Evolutionary conservation across 2,113 vertebrate species (phyloP).

Genomic region (Petromus typicus): DNA sequence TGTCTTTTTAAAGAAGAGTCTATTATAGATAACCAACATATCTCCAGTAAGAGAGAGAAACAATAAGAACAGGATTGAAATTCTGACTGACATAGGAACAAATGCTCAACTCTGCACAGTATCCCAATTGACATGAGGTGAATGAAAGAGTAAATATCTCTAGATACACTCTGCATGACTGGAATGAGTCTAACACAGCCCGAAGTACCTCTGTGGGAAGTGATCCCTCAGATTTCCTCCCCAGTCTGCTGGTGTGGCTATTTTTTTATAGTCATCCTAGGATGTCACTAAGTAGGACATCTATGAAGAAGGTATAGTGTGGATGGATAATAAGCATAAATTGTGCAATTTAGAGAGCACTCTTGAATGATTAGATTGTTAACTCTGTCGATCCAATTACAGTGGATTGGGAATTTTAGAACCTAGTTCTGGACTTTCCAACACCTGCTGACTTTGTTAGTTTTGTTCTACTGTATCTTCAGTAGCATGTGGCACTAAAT

Average conservation of each 20-base stretch:
- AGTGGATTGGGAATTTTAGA: neutral
- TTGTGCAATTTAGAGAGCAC: neutral
- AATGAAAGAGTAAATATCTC: neutral
- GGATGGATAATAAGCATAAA: neutral
- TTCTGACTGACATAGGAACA: neutral
- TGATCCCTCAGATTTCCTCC: conserved; percentile 3
- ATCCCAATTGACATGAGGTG: neutral
- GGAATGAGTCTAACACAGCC: neutral
- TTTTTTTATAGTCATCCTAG: neutral
- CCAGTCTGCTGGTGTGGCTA: neutral
- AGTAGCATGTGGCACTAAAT: neutral
- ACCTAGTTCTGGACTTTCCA: neutral
- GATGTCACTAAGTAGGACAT: neutral
- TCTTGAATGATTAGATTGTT: neutral
- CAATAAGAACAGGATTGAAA: neutral
- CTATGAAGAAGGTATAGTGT: neutral
- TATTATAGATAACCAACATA: neutral
- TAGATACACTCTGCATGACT: neutral
- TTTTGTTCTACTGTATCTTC: neutral
- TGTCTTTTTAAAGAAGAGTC: neutral
- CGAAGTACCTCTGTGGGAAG: neutral
- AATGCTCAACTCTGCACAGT: neutral
- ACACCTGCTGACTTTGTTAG: neutral
- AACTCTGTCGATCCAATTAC: neutral
- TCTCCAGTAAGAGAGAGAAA: neutral